Conservation (phyloP, 2,113 vertebrate species). For the Asarcornis scutulata region DNA sequence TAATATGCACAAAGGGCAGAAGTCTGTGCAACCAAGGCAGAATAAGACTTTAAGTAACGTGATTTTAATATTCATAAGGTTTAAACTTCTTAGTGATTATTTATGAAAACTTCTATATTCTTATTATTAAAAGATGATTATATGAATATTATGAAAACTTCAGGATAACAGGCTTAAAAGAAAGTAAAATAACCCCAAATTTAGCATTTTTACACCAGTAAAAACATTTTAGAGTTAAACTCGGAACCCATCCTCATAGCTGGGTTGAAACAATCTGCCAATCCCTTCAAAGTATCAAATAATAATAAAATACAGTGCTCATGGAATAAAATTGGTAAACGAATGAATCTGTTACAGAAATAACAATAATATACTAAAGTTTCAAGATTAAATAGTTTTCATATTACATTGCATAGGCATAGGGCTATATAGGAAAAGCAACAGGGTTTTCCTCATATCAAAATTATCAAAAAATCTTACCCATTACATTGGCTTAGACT, state of each 20-base stretch:
- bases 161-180: conserved; percentile 6
- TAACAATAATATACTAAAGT: not conserved
- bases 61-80: conserved; percentile 49
- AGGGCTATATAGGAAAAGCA: not conserved
- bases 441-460: not conserved
- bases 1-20: not conserved
- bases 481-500: not conserved
- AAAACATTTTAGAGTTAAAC: not conserved
- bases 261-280: not conserved
- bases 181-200: not conserved
- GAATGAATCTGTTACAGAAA: not conserved
- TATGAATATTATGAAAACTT: not conserved
- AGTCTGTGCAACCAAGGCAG: not conserved
- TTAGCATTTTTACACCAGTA: not conserved
- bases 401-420: not conserved
- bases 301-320: not conserved
- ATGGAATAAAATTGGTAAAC: not conserved
- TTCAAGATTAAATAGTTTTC: not conserved
- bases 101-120: conserved; percentile 14
- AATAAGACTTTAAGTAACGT: conserved; percentile 11
- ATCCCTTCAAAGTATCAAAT: not conserved
- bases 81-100: conserved; percentile 30
- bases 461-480: not conserved
- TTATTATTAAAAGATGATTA: not conserved
- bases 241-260: not conserved